Evolutionary conservation across 2,888 invertebrate genomes (phyloP).

Genomic region (Muschampia plurimacula): DNA sequence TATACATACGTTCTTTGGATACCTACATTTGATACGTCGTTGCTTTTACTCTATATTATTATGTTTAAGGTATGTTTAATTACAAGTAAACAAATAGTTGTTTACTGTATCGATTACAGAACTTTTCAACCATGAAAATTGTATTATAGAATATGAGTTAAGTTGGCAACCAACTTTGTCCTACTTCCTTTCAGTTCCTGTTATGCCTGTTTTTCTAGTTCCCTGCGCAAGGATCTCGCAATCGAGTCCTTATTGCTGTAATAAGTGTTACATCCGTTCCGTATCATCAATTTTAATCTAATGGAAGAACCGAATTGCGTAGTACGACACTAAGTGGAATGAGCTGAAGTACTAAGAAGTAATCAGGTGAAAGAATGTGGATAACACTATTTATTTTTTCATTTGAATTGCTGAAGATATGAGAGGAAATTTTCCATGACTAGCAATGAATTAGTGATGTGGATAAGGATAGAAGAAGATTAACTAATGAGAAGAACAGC

Average conservation of each 20-base stretch:
- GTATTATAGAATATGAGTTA: slow-evolving; percentile 23
- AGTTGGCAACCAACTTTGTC: slow-evolving; percentile 27
- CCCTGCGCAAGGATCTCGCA: slow-evolving; percentile 47
- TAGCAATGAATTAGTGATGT: neutral
- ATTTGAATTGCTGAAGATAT: neutral
- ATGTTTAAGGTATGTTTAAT: no score
- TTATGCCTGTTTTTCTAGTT: slow-evolving; percentile 28
- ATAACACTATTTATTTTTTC: neutral
- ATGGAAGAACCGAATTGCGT: slow-evolving; percentile 28
- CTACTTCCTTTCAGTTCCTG: slow-evolving; percentile 31
- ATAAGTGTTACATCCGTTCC: slow-evolving; percentile 79
- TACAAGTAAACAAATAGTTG: neutral
- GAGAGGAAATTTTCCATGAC: neutral
- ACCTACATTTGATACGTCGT: no score
- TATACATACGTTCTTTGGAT: neutral
- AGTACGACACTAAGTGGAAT: slow-evolving; percentile 10
- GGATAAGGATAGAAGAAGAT: neutral
- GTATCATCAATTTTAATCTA: slow-evolving; percentile 63
- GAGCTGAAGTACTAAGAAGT: neutral
- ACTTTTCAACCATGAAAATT: slow-evolving; percentile 30
- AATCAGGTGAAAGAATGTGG: neutral
- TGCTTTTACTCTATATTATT: no score
- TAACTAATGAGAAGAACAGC: neutral
- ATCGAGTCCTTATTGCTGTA: slow-evolving; percentile 56
- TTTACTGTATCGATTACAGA: neutral